Evolutionary conservation across 1,140 invertebrate species (phyloP).

Genomic region (Drosophila orosa): DNA sequence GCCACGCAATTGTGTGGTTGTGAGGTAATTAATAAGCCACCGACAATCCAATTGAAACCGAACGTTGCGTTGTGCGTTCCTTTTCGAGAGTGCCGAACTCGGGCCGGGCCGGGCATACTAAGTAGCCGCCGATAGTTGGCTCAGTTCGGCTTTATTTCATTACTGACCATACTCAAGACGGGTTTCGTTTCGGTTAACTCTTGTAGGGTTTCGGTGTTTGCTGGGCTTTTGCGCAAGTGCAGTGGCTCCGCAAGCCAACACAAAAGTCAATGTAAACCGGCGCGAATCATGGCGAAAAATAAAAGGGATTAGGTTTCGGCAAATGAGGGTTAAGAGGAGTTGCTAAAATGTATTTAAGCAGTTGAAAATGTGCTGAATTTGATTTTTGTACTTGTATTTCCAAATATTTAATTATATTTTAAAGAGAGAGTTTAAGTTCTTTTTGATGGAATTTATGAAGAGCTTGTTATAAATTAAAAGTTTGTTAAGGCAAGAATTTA

Average conservation of each 20-base stretch:
- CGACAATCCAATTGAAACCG: slow-evolving; percentile 67
- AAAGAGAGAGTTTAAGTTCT: background rate
- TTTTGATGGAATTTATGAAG: too few species aligned
- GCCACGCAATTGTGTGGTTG: slow-evolving; percentile 72
- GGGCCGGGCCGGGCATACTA: slow-evolving; percentile 70
- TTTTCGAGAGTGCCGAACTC: slow-evolving; percentile 41
- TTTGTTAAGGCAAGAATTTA: background rate
- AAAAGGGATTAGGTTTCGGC: slow-evolving; percentile 12
- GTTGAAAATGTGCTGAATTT: slow-evolving; percentile 17
- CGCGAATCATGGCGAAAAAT: background rate
- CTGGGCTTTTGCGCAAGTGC: slow-evolving; percentile 50
- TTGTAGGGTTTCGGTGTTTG: slow-evolving; percentile 40
- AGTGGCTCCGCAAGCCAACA: slow-evolving; percentile 29
- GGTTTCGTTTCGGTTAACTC: slow-evolving; percentile 67
- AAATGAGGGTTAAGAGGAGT: slow-evolving; percentile 1
- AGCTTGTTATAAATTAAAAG: background rate
- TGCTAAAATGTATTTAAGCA: background rate
- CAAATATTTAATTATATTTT: background rate
- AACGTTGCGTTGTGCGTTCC: slow-evolving; percentile 51
- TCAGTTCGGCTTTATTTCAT: slow-evolving; percentile 48
- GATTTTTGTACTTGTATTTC: background rate
- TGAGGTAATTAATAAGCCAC: slow-evolving; percentile 81
- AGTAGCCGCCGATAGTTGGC: slow-evolving; percentile 59
- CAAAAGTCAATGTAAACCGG: slow-evolving; percentile 33
- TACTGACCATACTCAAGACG: slow-evolving; percentile 79